phyloP scores from a whole-genome alignment of 2,888 invertebrate genomes.

The Heteromurus nitidus region DNA sequence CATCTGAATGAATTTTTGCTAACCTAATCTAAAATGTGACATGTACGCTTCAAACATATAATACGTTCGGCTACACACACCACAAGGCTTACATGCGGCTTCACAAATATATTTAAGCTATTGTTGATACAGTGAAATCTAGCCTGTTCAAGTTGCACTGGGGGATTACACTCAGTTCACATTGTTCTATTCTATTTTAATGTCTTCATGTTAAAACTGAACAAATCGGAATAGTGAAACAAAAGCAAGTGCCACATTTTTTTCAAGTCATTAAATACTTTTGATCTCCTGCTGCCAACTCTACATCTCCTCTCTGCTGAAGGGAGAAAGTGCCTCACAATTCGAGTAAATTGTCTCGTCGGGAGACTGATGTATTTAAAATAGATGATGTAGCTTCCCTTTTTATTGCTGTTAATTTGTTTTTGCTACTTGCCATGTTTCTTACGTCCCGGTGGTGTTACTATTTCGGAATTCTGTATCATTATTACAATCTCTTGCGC shows the following conservation, averaged over 20 bases:
- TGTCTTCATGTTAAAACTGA: slow-evolving; percentile 22
- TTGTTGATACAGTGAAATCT: too few relatives aligned
- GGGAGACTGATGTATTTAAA: slow-evolving; percentile 34
- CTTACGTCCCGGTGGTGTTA: neutral
- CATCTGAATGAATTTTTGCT: slow-evolving; percentile 33
- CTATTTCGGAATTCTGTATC: neutral
- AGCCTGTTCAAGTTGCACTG: too few relatives aligned
- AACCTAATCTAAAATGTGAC: slow-evolving; percentile 47
- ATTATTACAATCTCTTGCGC: too few relatives aligned
- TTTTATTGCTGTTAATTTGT: slow-evolving; percentile 6
- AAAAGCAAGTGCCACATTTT: slow-evolving; percentile 13
- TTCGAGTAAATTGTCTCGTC: slow-evolving; percentile 26
- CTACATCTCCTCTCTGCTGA: slow-evolving; percentile 6
- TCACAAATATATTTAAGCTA: too few relatives aligned
- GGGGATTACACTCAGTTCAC: too few relatives aligned
- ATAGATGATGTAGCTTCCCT: slow-evolving; percentile 24
- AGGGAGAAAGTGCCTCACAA: slow-evolving; percentile 22
- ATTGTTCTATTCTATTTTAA: too few relatives aligned
- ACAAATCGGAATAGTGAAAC: slow-evolving; percentile 12
- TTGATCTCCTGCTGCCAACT: slow-evolving; percentile 25
- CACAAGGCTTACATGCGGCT: too few relatives aligned
- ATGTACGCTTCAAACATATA: slow-evolving; percentile 14
- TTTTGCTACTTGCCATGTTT: slow-evolving; percentile 1
- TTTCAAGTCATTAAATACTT: slow-evolving; percentile 21
- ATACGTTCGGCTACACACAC: neutral